Conservation (phyloP, 2,113 vertebrate genomes). For the Rhineura floridana region DNA sequence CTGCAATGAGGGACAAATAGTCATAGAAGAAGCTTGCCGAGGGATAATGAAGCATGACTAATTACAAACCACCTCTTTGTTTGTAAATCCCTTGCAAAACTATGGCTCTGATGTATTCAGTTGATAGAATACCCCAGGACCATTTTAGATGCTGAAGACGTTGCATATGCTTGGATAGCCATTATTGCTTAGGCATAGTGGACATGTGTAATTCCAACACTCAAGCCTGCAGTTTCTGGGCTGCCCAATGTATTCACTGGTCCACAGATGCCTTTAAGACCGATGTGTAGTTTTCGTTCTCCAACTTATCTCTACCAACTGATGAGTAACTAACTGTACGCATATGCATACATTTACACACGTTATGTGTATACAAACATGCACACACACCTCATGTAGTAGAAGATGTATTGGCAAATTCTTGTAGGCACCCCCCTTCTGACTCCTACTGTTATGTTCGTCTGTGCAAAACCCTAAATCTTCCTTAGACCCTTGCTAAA, state of each 20-base stretch:
- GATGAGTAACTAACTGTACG: background rate
- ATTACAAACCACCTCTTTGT: slow-evolving; percentile 50
- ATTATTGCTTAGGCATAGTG: background rate
- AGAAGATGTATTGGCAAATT: too few relatives aligned
- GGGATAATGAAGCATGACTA: slow-evolving; percentile 57
- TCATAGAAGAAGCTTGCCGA: slow-evolving; percentile 64
- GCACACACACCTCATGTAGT: background rate
- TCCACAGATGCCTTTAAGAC: background rate
- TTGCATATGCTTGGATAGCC: background rate
- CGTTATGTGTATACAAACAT: background rate
- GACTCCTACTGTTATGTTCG: too few relatives aligned
- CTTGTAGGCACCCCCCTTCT: too few relatives aligned
- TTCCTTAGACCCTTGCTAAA: too few relatives aligned
- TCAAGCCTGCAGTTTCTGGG: background rate
- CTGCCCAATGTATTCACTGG: background rate
- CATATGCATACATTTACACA: background rate
- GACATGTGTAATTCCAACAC: background rate
- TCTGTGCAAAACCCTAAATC: too few relatives aligned
- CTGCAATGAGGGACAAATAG: slow-evolving; percentile 66
- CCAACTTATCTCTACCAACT: background rate
- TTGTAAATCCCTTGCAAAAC: slow-evolving; percentile 51
- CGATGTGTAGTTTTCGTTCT: background rate
- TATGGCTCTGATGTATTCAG: slow-evolving; percentile 35
- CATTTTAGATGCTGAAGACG: background rate
- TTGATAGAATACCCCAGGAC: background rate